Evolutionary conservation across 1,140 invertebrate genomes (phyloP), one percentile per base, ranked within the genome.

Genomic region (Littorina saxatilis): DNA sequence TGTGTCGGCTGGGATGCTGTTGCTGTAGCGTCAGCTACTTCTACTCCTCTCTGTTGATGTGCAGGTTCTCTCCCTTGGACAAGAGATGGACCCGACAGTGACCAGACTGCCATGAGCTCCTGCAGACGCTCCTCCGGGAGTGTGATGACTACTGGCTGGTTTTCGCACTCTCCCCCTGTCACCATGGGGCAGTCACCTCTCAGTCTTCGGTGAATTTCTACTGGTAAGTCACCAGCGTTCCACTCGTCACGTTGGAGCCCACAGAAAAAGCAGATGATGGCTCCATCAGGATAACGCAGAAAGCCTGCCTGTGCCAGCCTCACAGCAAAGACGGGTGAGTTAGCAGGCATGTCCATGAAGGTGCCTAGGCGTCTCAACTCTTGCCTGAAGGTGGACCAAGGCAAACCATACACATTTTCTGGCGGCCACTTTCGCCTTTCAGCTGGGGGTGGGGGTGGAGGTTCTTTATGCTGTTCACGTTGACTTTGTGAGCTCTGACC

Each of bases 281-380:
- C 17, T 23, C 79, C 83, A 47, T 82, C 80, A 39, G 20, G 63
- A 4, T 27, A 27, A 55, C 80, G 84, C 50, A 79, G 83, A 84
- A 88, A 87, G 29, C 87, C 87, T 80, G 97, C 96, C 83, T 96
- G 95, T 55, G 96, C 96, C 29, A 99, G 92, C 72, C 95, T 93
- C 70, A 95, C 94, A 15, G 96, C 96, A 81, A 94, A 95, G 87
- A 96, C 96, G 74, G 94, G 94, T 90, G 96, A 94, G 43, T 75
- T 39, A 50, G 77, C 20, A 23, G 85, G 80, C 86, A 90, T 88
- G 32, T 94, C 93, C 66, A 92, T 92, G 90, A 96, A 98, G 3
- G 95, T 95, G 82, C 93, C 92, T 32, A 97, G 87, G 43, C 97
- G 94, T 27, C 39, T 17, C 9, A 78, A 3, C 58, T 78, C 76